Base-by-base conservation (phyloP, 2,797 vertebrate species). In the Catamblyrhynchus diadema region DNA sequence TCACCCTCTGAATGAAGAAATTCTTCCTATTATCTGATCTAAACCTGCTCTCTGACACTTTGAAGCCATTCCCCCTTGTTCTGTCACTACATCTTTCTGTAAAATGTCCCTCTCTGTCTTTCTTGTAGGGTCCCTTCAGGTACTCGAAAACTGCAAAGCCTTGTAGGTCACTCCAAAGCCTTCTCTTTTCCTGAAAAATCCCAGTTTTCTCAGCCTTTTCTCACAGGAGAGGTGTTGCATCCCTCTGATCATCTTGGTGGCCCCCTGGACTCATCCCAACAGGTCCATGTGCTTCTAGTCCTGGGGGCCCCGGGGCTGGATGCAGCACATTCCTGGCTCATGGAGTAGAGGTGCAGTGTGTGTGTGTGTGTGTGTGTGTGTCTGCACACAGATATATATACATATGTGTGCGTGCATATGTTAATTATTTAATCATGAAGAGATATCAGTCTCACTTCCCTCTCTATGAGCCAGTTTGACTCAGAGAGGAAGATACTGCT, bases 381-480 rank as follows among this genome's bases (percentile, higher is more conserved):
- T 30, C 8, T 42, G 9, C 5, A 7, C 11, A 12, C 39, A 59
- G 16, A 14, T 10, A 7, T 5, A 10, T 30, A 3, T 12, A 4
- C n/a, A n/a, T n/a, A n/a, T n/a, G n/a, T 53, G 2, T 23, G 1
- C 19, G 7, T 32, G 7, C n/a, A 2, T 9, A 28, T 17, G 9
- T 27, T 45, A 23, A 14, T 72, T 32, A 33, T 24, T 22, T 8
- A 42, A 56, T 30, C 35, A 67, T 27, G 42, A 41, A 77, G 23
- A 59, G 2, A 6, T 4, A 32, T 41, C 12, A 22, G 32, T 27
- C 10, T 72, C 39, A 45, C 2, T 80, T 86, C 54, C 7, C 17
- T 45, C 37, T 74, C 42, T 50, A 13, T 39, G 44, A 78, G 7
- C 28, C 48, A 35, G 0, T 48, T 70, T 82, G 41, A 8, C 41